Base-by-base conservation (phyloP, 64 coral and sea anemone genomes). In the Montipora sp. region DNA sequence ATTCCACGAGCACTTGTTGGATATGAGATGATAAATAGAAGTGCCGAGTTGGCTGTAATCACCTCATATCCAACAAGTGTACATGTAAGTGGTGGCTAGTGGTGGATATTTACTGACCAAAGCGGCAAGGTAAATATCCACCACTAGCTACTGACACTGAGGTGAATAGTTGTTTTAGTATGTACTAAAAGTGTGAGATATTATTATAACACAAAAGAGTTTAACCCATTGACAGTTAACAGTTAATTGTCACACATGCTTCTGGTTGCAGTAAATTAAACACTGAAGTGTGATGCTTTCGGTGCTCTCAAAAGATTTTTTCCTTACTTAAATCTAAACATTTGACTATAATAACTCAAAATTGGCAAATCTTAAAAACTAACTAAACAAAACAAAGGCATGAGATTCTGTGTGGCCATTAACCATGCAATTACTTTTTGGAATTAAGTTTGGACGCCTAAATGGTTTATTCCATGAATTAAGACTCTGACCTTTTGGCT, bases 371-470 rank as follows among this genome's bases (percentile, higher is more conserved):
- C 7, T 71, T 46, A 21, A 72, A 48, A 14, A 71, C 18, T 4
- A 44, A 43, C 8, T 11, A 63, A 60, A 63, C 11, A 65, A 19
- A 67, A 13, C 63, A 51, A 85, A 85, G 82, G 47, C 58, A 46
- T n/a, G 80, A 76, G 84, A 89, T 89, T 89, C 84, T 93, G 76
- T 93, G 77, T 87, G 78, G 84, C 83, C 78, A 84, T 86, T 85
- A 87, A 53, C 47, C 75, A 44, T 80, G 67, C 23, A 78, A 63
- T 50, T 75, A 89, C 78, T 93, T 78, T 72, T 19, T 53, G 92
- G 79, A 74, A 82, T 24, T 36, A 70, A 44, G 66, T 51, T 81
- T 60, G 18, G 50, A n/a, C 5, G 24, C 27, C 9, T 13, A 18
- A 91, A 6, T 71, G 18, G 22, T 79, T 91, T 45, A 20, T 92